Base-by-base conservation (phyloP, 2,888 invertebrate species). In the Sarcophaga rosellei region DNA sequence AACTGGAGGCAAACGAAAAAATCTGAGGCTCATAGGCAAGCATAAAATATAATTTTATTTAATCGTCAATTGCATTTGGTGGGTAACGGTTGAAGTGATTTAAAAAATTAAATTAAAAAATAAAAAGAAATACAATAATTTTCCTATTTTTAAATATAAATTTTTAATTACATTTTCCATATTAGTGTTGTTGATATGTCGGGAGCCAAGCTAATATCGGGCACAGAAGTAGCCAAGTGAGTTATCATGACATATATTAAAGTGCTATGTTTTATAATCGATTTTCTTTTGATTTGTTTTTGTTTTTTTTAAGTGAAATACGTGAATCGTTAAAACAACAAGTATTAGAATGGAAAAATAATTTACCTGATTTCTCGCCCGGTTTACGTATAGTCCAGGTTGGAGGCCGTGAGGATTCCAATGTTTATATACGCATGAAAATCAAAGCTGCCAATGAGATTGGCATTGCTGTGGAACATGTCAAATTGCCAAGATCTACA, bases 381-480 rank as follows among this genome's bases (percentile, higher is more conserved):
- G 96, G 96, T 17, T 94, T 99, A 88, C 97, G 98, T 25, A 98
- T 99, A 91, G 97, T 99, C 66, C 97, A 99, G 95, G 99, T 99
- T 85, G 99, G 99, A 15, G 97, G 96, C 2, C 95, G 99, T 1
- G 98, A 98, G 93, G 99, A 99, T 94, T 99, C 99, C 66, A 99
- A 99, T 94, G 99, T 99, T 6, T 99, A 99, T 94, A 99, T 99
- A 91, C 95, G 98, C 57, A 98, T 97, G 96, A 99, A 99, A 94
- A 95, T 99, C 81, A 97, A 97, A 93, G 97, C 98, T 0, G 99
- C 99, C 0, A 95, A 94, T 76, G 97, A 98, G 89, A 97, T 99
- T 89, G 99, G 99, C 35, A 97, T 99, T 75, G 92, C 94, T 25
- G 97, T 97, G 0, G 94, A 95, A 65, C 98, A 98, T 92, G 93